Conservation (phyloP, 2,888 invertebrate genomes). For the Serripes groenlandicus region DNA sequence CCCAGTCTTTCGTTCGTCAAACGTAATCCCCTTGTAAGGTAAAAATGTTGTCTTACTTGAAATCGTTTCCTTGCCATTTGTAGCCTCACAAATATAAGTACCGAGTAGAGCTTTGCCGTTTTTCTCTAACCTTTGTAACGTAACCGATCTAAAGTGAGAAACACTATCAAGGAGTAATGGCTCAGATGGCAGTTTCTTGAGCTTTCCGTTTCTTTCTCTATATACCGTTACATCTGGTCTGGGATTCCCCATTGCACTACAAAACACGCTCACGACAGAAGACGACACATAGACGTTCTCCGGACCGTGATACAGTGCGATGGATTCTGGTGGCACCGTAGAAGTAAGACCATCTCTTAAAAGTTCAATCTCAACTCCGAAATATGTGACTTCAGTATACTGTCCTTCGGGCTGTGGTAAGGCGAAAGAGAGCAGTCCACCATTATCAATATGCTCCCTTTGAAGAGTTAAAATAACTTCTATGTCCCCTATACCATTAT, state of each 20-base stretch:
- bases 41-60: neutral
- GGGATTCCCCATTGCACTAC: conserved; percentile 2
- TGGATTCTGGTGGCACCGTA: neutral
- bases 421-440: neutral
- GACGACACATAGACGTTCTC: neutral
- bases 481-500: conserved; percentile 2
- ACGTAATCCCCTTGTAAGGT: neutral
- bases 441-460: neutral
- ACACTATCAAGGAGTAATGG: neutral
- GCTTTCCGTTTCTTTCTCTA: neutral
- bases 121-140: neutral
- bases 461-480: neutral
- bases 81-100: neutral
- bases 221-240: neutral
- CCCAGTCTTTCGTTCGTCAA: conserved; percentile 10
- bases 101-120: neutral
- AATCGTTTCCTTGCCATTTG: neutral
- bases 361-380: neutral
- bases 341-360: neutral
- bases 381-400: neutral
- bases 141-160: neutral
- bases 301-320: neutral
- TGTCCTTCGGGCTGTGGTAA: neutral
- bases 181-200: neutral
- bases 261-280: neutral